A percentile compares a stretch with the other conserved stretches of the same genome.
Evolutionary conservation across 2,797 vertebrate species (phyloP).

Genomic region (Silurus aristotelis): DNA sequence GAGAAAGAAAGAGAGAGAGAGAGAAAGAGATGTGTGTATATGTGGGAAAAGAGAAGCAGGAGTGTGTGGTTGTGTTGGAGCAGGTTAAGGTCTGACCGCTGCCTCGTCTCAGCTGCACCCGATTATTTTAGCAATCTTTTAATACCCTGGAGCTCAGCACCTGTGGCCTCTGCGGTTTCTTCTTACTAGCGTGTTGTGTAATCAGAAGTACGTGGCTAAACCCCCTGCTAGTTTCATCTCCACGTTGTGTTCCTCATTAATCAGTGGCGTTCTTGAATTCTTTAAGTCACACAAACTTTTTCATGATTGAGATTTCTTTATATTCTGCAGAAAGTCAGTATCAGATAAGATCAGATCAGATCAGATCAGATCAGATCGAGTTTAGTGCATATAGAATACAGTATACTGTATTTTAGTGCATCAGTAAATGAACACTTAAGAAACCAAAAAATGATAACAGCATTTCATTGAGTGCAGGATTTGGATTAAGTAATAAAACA

Average conservation of each 20-base stretch:
- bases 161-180: conserved; percentile 60
- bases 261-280: neutral
- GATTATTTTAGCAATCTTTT: conserved; percentile 65
- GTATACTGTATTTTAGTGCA: too few relatives aligned
- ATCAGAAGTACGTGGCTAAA: conserved; percentile 53
- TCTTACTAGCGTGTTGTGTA: conserved; percentile 64
- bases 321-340: neutral
- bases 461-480: neutral
- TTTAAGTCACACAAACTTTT: neutral
- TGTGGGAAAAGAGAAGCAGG: conserved; percentile 54
- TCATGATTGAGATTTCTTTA: neutral
- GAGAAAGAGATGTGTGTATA: neutral
- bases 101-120: conserved; percentile 65
- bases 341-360: too few relatives aligned
- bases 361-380: too few relatives aligned
- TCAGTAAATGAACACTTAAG: too few relatives aligned
- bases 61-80: conserved; percentile 62
- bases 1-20: neutral
- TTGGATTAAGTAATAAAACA: neutral
- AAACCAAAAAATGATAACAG: neutral
- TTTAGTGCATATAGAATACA: too few relatives aligned
- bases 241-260: conserved; percentile 67
- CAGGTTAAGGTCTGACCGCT: conserved; percentile 58
- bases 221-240: conserved; percentile 60
- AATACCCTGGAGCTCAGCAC: conserved; percentile 70